A percentile compares a stretch with the other conserved stretches of the same genome.
These are phyloP conservation scores for Aphidius ervi DNA, from an alignment of 1,140 invertebrate genomes.

Conservation along the genomic window DNA sequence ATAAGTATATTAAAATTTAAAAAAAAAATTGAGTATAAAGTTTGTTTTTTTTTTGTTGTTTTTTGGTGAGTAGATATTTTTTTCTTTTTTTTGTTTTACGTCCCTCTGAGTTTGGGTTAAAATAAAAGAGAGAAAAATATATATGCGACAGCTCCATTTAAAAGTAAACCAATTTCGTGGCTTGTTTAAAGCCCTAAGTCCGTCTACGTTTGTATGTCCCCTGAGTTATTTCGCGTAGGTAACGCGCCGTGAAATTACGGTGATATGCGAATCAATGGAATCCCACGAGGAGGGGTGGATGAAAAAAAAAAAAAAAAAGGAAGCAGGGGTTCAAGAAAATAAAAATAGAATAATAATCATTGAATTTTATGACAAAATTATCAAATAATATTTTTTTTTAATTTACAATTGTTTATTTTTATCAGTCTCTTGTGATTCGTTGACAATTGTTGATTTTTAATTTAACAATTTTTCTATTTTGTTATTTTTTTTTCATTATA, in stretches of 20 bases:
- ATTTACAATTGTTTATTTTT: not conserved
- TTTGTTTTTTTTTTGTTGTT: no score
- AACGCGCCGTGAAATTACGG: slow-evolving; percentile 55
- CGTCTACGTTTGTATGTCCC: slow-evolving; percentile 36
- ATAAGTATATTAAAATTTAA: no score
- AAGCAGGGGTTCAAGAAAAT: not conserved
- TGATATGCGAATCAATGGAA: slow-evolving; percentile 52
- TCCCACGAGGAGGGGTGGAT: not conserved
- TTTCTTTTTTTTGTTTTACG: no score
- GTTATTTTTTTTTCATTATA: no score
- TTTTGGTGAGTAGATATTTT: no score
- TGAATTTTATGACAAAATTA: slow-evolving; percentile 8
- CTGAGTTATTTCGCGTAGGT: slow-evolving; percentile 52
- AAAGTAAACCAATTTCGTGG: slow-evolving; percentile 54
- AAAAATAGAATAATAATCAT: slow-evolving; percentile 1
- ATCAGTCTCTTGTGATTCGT: no score
- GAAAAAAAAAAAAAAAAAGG: slow-evolving; percentile 23
- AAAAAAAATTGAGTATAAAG: no score
- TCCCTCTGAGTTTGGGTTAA: no score
- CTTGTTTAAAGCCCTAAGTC: slow-evolving; percentile 50
- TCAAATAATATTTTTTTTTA: not conserved
- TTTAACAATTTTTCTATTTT: no score
- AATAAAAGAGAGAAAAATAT: no score
- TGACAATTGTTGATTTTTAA: no score
- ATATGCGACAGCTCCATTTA: slow-evolving; percentile 13